These are phyloP conservation scores for Platichthys flesus DNA, from an alignment of 2,113 vertebrate species.

Conservation along the genomic window DNA sequence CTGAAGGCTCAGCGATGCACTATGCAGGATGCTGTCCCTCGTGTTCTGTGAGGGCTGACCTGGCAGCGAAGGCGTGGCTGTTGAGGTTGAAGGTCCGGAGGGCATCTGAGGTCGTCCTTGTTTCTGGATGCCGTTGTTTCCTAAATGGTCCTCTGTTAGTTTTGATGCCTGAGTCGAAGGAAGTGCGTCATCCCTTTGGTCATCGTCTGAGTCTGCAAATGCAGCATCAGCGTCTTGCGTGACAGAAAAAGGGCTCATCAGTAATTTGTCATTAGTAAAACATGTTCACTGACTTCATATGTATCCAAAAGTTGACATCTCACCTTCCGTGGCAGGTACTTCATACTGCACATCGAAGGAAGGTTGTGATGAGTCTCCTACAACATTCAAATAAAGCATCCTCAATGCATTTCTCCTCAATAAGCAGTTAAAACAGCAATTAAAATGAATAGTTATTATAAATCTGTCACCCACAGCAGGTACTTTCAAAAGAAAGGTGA, in stretches of 20 bases:
- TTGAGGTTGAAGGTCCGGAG: neutral
- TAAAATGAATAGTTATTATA: neutral
- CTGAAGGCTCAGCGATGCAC: slow-evolving; percentile 78
- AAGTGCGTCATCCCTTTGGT: slow-evolving; percentile 62
- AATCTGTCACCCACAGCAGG: neutral
- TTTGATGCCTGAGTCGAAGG: slow-evolving; percentile 47
- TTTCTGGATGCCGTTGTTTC: slow-evolving; percentile 64
- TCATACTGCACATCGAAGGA: slow-evolving; percentile 76
- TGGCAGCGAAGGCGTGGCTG: neutral
- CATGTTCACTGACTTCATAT: neutral
- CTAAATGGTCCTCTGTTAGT: slow-evolving; percentile 52
- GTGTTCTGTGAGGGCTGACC: slow-evolving; percentile 21
- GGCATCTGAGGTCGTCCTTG: slow-evolving; percentile 36
- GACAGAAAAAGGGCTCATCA: slow-evolving; percentile 4
- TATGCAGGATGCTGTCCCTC: slow-evolving; percentile 68
- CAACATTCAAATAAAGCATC: slow-evolving; percentile 20
- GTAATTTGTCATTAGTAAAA: neutral
- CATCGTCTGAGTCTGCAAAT: slow-evolving; percentile 78
- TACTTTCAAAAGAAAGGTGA: too few species aligned
- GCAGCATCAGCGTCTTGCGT: slow-evolving; percentile 67
- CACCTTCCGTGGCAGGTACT: slow-evolving; percentile 74
- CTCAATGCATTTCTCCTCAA: neutral
- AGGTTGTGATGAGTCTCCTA: slow-evolving; percentile 70
- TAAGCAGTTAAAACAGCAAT: neutral
- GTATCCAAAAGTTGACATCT: slow-evolving; percentile 8